phyloP scores from a whole-genome alignment of 2,888 invertebrate genomes.

The Aplocera efformata region DNA sequence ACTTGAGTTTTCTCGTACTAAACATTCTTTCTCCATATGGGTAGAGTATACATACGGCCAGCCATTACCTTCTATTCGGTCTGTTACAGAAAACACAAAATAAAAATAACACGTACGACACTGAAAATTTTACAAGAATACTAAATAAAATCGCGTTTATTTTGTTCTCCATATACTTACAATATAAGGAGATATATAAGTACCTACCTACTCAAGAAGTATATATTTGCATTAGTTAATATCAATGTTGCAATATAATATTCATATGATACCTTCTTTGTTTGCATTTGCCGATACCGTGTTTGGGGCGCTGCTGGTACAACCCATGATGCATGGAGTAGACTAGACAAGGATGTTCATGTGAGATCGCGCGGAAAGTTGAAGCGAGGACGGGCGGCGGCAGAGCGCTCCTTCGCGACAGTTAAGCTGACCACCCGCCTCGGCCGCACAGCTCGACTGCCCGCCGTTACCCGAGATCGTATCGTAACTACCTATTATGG shows the following conservation, averaged over 20 bases:
- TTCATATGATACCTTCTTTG: constrained; percentile 57
- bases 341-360: constrained; percentile 17
- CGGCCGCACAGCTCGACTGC: constrained; percentile 58
- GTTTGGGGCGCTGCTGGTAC: constrained; percentile 70
- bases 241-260: not conserved
- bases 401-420: constrained; percentile 16
- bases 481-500: constrained; percentile 70
- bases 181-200: too few species aligned
- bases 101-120: too few species aligned
- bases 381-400: constrained; percentile 21
- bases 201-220: too few species aligned
- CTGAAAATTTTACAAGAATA: too few species aligned
- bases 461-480: constrained; percentile 54
- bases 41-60: too few species aligned
- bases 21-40: too few species aligned
- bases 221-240: too few species aligned
- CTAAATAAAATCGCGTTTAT: too few species aligned
- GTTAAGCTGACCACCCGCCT: constrained; percentile 48
- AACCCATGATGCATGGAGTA: constrained; percentile 61
- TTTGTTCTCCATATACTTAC: too few species aligned
- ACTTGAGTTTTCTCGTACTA: too few species aligned
- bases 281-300: constrained; percentile 45
- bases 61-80: too few species aligned
- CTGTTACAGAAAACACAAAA: too few species aligned
- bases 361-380: constrained; percentile 20